Evolutionary conservation across 2,113 vertebrate genomes (phyloP).

Genomic region (Proterorhinus semilunaris): DNA sequence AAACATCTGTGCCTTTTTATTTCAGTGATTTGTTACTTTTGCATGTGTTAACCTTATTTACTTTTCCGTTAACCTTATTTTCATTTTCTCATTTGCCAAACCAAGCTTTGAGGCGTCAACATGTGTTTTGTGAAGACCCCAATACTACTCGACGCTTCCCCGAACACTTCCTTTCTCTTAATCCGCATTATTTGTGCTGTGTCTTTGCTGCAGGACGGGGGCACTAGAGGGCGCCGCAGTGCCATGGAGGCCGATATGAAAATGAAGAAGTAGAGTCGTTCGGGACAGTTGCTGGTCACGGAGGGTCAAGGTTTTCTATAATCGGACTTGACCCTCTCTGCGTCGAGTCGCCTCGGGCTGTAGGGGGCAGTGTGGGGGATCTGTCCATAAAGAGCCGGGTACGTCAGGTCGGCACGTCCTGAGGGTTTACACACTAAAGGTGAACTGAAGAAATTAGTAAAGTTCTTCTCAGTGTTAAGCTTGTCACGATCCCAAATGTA

Average conservation of each 20-base stretch:
- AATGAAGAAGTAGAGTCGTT: slow-evolving; percentile 90
- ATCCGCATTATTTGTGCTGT: slow-evolving; percentile 1
- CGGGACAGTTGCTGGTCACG: slow-evolving; percentile 23
- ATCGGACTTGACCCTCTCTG: slow-evolving; percentile 21
- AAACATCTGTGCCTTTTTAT: slow-evolving; percentile 31
- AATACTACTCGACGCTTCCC: slow-evolving; percentile 17
- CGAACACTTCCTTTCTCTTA: slow-evolving; percentile 1
- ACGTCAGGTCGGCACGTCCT: neutral
- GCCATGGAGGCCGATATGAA: slow-evolving; percentile 99
- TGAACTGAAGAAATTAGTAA: too few relatives aligned
- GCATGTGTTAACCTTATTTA: slow-evolving; percentile 50
- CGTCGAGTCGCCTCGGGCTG: neutral
- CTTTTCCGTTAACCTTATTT: slow-evolving; percentile 13
- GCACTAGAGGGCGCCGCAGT: slow-evolving; percentile 96
- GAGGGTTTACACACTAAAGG: too few relatives aligned
- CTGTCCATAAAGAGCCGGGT: neutral
- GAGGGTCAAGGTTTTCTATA: slow-evolving; percentile 23
- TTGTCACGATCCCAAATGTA: too few relatives aligned
- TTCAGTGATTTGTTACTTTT: slow-evolving; percentile 37
- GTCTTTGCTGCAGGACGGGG: slow-evolving; percentile 81
- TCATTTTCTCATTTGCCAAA: slow-evolving; percentile 58
- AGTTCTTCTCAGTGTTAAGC: too few relatives aligned
- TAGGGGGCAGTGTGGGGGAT: neutral
- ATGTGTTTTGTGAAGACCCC: slow-evolving; percentile 41
- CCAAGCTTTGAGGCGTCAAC: slow-evolving; percentile 50